Evolutionary conservation across 1,140 invertebrate genomes (phyloP).

Genomic region (Grapholita molesta): DNA sequence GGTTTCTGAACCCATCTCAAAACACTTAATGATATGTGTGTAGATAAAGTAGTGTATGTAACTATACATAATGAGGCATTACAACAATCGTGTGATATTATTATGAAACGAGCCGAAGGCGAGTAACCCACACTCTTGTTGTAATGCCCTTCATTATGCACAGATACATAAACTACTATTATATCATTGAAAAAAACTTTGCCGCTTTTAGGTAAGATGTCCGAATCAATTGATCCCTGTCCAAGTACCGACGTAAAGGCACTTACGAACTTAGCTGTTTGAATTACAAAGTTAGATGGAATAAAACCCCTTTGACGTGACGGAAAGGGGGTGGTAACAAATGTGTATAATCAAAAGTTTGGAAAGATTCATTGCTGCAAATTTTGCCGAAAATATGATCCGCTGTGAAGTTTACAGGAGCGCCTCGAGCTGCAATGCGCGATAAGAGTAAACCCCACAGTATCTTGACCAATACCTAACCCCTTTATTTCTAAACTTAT

Average conservation of each 20-base stretch:
- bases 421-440: not conserved
- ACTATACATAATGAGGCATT: too few relatives aligned
- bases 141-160: too few relatives aligned
- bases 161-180: too few relatives aligned
- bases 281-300: slow-evolving; percentile 3
- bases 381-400: slow-evolving; percentile 54
- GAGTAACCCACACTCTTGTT: too few relatives aligned
- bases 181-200: too few relatives aligned
- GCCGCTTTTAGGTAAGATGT: not conserved
- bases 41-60: too few relatives aligned
- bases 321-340: slow-evolving; percentile 49
- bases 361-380: slow-evolving; percentile 60
- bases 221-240: not conserved
- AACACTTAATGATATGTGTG: too few relatives aligned
- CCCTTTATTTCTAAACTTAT: too few relatives aligned
- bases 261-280: not conserved
- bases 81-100: too few relatives aligned
- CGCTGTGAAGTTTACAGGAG: slow-evolving; percentile 34
- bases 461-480: too few relatives aligned
- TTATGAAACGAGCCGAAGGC: too few relatives aligned
- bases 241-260: not conserved
- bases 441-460: not conserved
- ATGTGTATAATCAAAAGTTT: slow-evolving; percentile 63
- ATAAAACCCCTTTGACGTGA: slow-evolving; percentile 29
- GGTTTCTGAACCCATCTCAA: too few relatives aligned